Percentiles rank a stretch among this genome's conserved stretches.
These are phyloP conservation scores for Cynaeus angustus DNA, from an alignment of 2,888 invertebrate species.

Conservation along the genomic window DNA sequence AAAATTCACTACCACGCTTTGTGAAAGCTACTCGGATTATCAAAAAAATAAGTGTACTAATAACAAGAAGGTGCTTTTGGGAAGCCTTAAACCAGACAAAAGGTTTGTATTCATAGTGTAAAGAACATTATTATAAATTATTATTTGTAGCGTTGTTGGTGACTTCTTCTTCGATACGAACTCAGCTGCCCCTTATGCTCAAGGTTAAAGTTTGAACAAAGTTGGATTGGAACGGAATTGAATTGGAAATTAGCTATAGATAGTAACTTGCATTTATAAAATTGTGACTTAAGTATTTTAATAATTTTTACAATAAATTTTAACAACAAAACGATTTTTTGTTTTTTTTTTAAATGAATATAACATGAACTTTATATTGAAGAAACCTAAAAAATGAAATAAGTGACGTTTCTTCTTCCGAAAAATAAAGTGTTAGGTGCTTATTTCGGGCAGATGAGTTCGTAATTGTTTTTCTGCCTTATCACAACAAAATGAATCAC, in stretches of 20 bases:
- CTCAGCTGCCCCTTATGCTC: slow-evolving; percentile 72
- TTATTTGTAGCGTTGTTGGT: slow-evolving; percentile 71
- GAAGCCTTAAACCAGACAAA: slow-evolving; percentile 33
- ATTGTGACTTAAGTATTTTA: background rate
- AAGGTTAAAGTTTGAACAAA: slow-evolving; percentile 15
- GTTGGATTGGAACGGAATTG: too few species aligned
- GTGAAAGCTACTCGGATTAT: slow-evolving; percentile 16
- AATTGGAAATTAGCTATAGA: too few species aligned
- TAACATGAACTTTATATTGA: too few species aligned
- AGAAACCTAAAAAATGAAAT: too few species aligned
- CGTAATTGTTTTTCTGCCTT: too few species aligned
- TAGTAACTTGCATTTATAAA: background rate
- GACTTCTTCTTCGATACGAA: slow-evolving; percentile 78
- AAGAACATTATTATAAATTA: background rate
- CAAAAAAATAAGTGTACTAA: slow-evolving; percentile 11
- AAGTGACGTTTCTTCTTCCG: too few species aligned
- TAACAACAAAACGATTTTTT: too few species aligned
- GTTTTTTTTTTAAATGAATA: too few species aligned
- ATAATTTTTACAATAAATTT: too few species aligned
- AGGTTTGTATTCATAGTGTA: slow-evolving; percentile 24
- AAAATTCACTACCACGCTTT: slow-evolving; percentile 25
- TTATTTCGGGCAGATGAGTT: too few species aligned
- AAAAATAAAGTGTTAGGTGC: too few species aligned
- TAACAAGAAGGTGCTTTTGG: slow-evolving; percentile 25
- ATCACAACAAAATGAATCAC: too few species aligned